These are phyloP conservation scores for Lamellibrachia satsuma DNA, from an alignment of 2,888 invertebrate species.

Conservation along the genomic window DNA sequence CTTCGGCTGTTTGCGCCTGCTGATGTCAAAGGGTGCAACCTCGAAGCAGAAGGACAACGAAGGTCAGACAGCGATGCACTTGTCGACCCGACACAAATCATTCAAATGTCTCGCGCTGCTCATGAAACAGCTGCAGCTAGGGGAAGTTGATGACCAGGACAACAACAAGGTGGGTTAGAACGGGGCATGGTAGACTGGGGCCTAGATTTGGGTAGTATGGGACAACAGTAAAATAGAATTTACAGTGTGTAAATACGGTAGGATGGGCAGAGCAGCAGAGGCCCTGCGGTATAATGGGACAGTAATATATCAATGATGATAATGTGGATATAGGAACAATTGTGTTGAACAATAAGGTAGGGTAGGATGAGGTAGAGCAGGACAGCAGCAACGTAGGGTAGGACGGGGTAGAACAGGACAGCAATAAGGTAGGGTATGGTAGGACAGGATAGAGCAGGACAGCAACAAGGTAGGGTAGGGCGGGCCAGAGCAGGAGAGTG, in stretches of 20 bases:
- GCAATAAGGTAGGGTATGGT: background rate
- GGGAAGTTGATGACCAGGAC: constrained; percentile 65
- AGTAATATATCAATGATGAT: background rate
- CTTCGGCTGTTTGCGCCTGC: constrained; percentile 57
- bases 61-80: constrained; percentile 63
- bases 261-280: background rate
- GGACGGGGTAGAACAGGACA: background rate
- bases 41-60: constrained; percentile 63
- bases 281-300: background rate
- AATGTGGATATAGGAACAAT: background rate
- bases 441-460: background rate
- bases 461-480: background rate
- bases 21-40: constrained; percentile 59
- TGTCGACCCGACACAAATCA: constrained; percentile 63
- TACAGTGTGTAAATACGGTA: background rate
- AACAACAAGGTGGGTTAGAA: constrained; percentile 60
- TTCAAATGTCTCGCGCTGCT: constrained; percentile 63
- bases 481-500: too few species aligned
- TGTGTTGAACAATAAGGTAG: too few species aligned
- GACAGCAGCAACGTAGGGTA: background rate
- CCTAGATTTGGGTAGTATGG: background rate
- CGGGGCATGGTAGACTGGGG: background rate
- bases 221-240: too few species aligned
- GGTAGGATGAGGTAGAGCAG: background rate
- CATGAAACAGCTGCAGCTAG: constrained; percentile 60